Conservation (phyloP, 2,113 vertebrate species). For the Muntiacus muntjak region DNA sequence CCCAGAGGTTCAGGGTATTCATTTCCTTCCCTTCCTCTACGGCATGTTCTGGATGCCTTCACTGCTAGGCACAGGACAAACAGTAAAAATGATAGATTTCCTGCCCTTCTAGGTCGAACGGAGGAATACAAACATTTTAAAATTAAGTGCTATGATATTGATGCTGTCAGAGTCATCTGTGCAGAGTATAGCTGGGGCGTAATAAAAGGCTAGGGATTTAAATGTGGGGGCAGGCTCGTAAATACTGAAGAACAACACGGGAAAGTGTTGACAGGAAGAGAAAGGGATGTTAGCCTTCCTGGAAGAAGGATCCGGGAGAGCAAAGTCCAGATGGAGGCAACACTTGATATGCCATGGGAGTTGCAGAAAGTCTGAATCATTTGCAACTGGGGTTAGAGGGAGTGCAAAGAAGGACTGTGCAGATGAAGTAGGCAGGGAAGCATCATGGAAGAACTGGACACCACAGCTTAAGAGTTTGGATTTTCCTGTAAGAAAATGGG, state of each 20-base stretch:
- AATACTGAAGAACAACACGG: slow-evolving; percentile 31
- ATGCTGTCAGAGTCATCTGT: neutral
- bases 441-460: neutral
- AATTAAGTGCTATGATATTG: slow-evolving; percentile 9
- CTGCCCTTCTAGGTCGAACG: neutral
- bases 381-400: slow-evolving; percentile 20
- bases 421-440: neutral
- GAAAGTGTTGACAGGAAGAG: slow-evolving; percentile 45
- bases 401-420: neutral
- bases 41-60: slow-evolving; percentile 11
- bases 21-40: slow-evolving; percentile 21
- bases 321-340: slow-evolving; percentile 31
- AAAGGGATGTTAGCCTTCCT: slow-evolving; percentile 12
- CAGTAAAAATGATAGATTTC: slow-evolving; percentile 45
- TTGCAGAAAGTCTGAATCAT: neutral
- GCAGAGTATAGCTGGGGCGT: neutral
- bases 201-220: slow-evolving; percentile 47
- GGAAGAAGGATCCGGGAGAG: neutral
- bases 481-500: neutral
- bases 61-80: slow-evolving; percentile 5
- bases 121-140: slow-evolving; percentile 30
- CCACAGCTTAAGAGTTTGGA: neutral
- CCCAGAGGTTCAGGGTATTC: neutral
- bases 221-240: slow-evolving; percentile 10
- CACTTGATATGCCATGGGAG: neutral